Evolutionary conservation across 2,888 invertebrate species (phyloP), one percentile per base, ranked within the genome.

Genomic region (Nowickia ferox): DNA sequence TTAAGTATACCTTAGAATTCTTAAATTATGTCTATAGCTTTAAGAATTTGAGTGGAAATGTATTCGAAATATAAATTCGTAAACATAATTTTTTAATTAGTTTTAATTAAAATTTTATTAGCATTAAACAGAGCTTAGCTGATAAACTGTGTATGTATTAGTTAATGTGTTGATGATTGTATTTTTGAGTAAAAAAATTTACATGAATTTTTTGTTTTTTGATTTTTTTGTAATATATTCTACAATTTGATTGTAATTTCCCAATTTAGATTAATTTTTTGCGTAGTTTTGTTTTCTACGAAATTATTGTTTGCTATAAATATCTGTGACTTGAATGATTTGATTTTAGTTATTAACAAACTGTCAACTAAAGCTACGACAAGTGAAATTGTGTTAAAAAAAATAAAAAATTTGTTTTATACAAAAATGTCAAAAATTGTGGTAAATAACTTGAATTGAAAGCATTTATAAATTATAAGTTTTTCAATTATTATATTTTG

Each of bases 391-490:
- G 15, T 66, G 55, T 9, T 17, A 30, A 55, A 55, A 51, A 30
- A 38, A 30, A 38, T 17, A 17, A 9, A 9, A 3, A 57, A 44
- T 22, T 30, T 30, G 30, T 30, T 30, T 0, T 30, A 1, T 1
- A 30, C 5, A 30, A 61, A 42, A 44, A 79, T 79, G 79, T n/a
- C 51, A 61, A 78, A 78, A 74, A 6, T 78, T 68, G 15, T 84
- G 68, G 79, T 74, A 78, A 65, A 48, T 55, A 63, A 30, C 57
- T 30, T 6, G 6, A 30, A 30, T 5, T 30, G 30, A 30, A 30
- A 30, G 6, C 30, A 30, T 30, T 13, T n/a, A 61, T 40, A n/a
- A 30, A 30, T 30, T 30, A 30, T 22, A 30, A 30, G n/a, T n/a
- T n/a, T n/a, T n/a, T n/a, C n/a, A n/a, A n/a, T n/a, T 30, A 0